Base-by-base conservation (phyloP, 2,888 invertebrate species). In the Aplocera efformata region DNA sequence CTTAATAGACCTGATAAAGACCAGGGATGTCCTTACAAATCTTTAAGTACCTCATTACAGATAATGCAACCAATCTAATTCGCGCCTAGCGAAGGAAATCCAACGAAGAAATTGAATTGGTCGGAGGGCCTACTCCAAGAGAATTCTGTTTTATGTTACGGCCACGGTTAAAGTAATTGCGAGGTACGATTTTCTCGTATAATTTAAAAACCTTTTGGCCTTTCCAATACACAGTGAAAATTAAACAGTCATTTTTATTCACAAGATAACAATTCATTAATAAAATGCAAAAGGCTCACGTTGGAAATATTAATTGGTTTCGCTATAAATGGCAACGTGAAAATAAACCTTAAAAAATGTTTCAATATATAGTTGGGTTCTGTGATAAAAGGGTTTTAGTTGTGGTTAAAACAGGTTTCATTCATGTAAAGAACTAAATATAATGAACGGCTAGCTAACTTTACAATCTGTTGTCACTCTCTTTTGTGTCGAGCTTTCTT, bases 261-360 rank as follows among this genome's bases (percentile, higher is more conserved):
- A 17, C 10, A 10, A 24, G 10, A 46, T 3, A 17, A 43, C 39
- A 29, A 36, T 48, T 37, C 22, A 27, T 30, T 39, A 37, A 28
- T 30, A 29, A 24, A 38, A 42, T 31, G 42, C 43, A 41, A 44
- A 44, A 46, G 41, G 30, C 32, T 33, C 32, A 37, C 10, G 20
- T 30, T 8, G 50, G 52, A 50, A 44, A 47, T 35, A 31, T 47
- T 43, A 53, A 53, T 56, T 53, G 50, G 42, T 46, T 65, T 59
- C 21, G 34, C 45, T 42, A 46, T 53, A 48, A 61, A 60, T 46
- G 41, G 56, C 53, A 48, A 35, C 42, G 27, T 26, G 47, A 40
- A 55, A 46, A 53, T 56, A 53, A 48, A 27, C 24, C 34, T 17
- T 30, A 10, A 11, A 33, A 26, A 40, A 54, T 49, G 56, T 51